Evolutionary conservation across 2,888 invertebrate genomes (phyloP).

Genomic region (Rotaria sp.): DNA sequence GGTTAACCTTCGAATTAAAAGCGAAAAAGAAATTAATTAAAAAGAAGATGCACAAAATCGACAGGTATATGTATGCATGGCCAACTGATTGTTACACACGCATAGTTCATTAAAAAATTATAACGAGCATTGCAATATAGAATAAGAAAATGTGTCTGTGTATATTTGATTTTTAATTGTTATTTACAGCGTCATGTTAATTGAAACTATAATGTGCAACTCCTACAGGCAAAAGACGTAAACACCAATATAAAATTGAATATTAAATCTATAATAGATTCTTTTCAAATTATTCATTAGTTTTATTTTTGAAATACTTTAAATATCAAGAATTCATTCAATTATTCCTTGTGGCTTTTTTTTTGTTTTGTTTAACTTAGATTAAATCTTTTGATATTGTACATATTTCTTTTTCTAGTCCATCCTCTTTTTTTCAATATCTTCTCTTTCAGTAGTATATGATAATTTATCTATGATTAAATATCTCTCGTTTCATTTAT

Average conservation of each 20-base stretch:
- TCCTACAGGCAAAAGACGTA: no score
- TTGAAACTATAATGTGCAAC: neutral
- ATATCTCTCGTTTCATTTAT: neutral
- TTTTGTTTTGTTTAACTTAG: neutral
- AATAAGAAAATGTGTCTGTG: no score
- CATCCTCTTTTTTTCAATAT: neutral
- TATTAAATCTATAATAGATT: no score
- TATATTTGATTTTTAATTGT: neutral
- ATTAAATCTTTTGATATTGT: neutral
- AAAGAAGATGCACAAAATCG: neutral
- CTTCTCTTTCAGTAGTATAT: neutral
- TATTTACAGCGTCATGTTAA: neutral
- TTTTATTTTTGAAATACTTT: neutral
- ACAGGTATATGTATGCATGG: neutral
- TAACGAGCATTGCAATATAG: neutral
- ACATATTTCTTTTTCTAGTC: neutral
- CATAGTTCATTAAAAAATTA: neutral
- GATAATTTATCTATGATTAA: slow-evolving; percentile 3
- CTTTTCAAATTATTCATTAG: no score
- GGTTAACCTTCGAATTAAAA: neutral
- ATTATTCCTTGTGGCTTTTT: neutral
- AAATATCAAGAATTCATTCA: neutral
- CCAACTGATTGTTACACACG: neutral
- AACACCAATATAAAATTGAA: no score
- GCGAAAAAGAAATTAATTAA: neutral